Base-by-base conservation (phyloP, 2,797 vertebrate species). In the Tapera naevia region DNA sequence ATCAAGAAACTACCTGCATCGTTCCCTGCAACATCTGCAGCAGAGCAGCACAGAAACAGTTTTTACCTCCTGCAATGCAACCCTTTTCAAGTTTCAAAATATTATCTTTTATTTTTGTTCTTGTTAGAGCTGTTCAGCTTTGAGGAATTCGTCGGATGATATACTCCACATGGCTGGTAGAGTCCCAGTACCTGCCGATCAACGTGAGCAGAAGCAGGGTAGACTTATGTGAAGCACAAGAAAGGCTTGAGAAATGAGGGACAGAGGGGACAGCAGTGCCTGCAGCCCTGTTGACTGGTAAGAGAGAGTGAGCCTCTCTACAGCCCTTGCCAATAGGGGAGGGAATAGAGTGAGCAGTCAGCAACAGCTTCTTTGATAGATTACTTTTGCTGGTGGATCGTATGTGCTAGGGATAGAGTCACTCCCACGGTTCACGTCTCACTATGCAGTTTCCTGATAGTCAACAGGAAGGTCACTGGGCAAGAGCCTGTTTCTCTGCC, bases 121-220 rank as follows among this genome's bases (percentile, higher is more conserved):
- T 35, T 37, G 2, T 66, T 46, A 37, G 48, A 80, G 15, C 18
- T 67, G 30, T 19, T 67, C 32, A 60, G 13, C 45, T 73, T 51
- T 48, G 46, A 75, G 61, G 53, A 74, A 48, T 17, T 33, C 12
- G 25, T 62, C 28, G 37, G 46, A 30, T n/a, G n/a, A n/a, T n/a
- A n/a, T n/a, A 37, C 8, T 37, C n/a, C 8, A 1, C 4, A 3
- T 25, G 37, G 25, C 30, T 2, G 1, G 21, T 7, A 43, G 22
- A 72, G n/a, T 23, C 8, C 18, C 30, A 19, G 9, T 9, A 41
- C 25, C 41, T 53, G 43, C 41, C 1, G 7, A 27, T 5, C 33
- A 30, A 28, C 1, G 3, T 57, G 37, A n/a, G 64, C 19, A 48
- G 60, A 28, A 27, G 11, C 51, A 28, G 17, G 14, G 50, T 22